Percentiles rank a stretch among this genome's conserved stretches.
phyloP scores from a whole-genome alignment of 2,113 vertebrate genomes.

The Lontra canadensis region DNA sequence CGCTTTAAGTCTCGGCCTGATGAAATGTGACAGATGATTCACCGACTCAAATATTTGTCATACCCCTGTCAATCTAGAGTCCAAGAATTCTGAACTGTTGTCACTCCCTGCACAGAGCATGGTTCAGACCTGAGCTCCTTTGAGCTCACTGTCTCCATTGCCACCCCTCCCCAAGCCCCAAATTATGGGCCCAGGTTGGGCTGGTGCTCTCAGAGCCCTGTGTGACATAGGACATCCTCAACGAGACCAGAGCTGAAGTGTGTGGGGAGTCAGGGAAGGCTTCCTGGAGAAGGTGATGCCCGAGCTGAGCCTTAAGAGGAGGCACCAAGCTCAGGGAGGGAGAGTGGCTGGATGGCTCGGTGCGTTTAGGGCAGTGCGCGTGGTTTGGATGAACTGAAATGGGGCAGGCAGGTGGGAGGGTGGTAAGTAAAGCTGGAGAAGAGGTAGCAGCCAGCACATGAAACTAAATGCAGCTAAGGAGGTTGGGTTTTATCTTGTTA shows the following conservation, averaged over 20 bases:
- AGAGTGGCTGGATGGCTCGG: background rate
- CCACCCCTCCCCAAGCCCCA: too few species aligned
- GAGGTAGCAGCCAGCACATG: background rate
- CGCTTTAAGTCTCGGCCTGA: background rate
- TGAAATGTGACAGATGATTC: background rate
- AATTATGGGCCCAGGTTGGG: background rate
- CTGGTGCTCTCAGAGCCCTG: background rate
- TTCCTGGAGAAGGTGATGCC: background rate
- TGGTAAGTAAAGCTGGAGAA: background rate
- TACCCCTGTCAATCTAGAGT: background rate
- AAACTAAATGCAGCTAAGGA: background rate
- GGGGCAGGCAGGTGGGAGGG: rapidly evolving
- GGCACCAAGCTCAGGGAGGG: background rate
- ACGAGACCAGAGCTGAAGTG: background rate
- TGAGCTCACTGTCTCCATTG: background rate
- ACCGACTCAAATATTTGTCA: background rate
- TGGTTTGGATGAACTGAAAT: background rate
- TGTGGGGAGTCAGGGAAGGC: background rate
- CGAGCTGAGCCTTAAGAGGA: background rate
- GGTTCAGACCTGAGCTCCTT: background rate
- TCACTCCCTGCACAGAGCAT: background rate
- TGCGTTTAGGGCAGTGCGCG: background rate
- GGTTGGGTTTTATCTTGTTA: background rate
- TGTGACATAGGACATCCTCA: background rate
- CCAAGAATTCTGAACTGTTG: background rate